These are phyloP conservation scores for Antheraea assamensis DNA, from an alignment of 2,888 invertebrate genomes.

Conservation along the genomic window DNA sequence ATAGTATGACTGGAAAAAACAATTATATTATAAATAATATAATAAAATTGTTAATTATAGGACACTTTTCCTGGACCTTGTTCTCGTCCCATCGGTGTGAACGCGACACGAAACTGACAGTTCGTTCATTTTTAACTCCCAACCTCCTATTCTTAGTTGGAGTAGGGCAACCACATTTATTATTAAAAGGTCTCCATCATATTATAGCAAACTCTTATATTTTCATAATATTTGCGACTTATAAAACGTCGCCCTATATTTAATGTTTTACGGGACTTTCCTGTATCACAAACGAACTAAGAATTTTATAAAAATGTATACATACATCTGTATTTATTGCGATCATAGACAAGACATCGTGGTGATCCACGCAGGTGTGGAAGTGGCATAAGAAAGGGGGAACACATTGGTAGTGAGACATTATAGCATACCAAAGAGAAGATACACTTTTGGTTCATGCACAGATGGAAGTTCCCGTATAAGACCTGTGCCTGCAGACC, in stretches of 20 bases:
- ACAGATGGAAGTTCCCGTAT: no score
- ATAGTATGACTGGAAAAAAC: no score
- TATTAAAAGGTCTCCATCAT: not conserved
- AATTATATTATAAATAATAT: not conserved
- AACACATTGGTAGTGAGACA: no score
- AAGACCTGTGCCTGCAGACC: no score
- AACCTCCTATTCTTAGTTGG: constrained; percentile 32
- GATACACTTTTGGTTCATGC: no score
- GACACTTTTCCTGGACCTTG: not conserved
- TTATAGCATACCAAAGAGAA: no score
- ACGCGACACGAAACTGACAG: constrained; percentile 53
- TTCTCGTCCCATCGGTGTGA: not conserved
- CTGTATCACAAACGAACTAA: not conserved
- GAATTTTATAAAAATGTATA: not conserved
- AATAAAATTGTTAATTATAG: not conserved
- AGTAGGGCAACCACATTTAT: not conserved
- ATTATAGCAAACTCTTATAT: not conserved
- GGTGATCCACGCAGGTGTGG: no score
- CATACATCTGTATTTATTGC: no score
- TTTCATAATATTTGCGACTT: not conserved
- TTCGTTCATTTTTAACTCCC: constrained; percentile 72
- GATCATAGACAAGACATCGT: no score
- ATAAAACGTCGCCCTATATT: not conserved
- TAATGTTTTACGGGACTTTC: not conserved
- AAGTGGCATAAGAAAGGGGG: no score